A percentile compares a stretch with the other conserved stretches of the same genome.
Evolutionary conservation across 2,113 vertebrate species (phyloP).

Genomic region (Toxotes chatareus): DNA sequence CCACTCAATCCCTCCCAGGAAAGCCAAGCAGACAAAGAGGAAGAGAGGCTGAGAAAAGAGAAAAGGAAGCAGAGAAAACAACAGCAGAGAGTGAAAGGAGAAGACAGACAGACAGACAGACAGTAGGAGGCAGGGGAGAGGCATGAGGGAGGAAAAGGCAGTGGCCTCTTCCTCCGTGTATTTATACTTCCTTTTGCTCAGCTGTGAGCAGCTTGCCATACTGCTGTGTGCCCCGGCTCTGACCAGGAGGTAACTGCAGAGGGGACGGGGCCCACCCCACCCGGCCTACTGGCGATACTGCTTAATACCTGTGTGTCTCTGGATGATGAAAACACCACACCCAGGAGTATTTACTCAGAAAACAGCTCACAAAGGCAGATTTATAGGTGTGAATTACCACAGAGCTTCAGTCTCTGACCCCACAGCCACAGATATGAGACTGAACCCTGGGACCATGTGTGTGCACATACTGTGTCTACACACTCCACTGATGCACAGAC

Average conservation of each 20-base stretch:
- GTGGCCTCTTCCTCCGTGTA: constrained; percentile 28
- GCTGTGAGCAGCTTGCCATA: constrained; percentile 22
- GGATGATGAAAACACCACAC: constrained; percentile 49
- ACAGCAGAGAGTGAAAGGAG: constrained; percentile 20
- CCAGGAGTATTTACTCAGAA: constrained; percentile 71
- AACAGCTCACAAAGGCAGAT: constrained; percentile 71
- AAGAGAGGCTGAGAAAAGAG: constrained; percentile 44
- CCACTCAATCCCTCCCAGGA: constrained; percentile 56
- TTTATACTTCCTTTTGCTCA: constrained; percentile 50
- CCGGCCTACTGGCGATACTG: constrained; percentile 14
- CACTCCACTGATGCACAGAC: not conserved
- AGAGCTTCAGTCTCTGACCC: constrained; percentile 50
- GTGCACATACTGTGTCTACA: not conserved
- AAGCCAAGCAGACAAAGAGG: constrained; percentile 50
- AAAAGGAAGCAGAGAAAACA: constrained; percentile 27
- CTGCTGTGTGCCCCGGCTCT: constrained; percentile 38
- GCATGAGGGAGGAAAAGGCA: not conserved
- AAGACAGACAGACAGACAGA: constrained; percentile 28
- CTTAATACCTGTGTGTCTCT: constrained; percentile 25
- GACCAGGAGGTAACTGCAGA: constrained; percentile 64
- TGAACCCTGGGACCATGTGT: constrained; percentile 44
- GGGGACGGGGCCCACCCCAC: constrained; percentile 26
- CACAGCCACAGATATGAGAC: constrained; percentile 66
- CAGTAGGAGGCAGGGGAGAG: constrained; percentile 25
- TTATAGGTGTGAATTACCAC: constrained; percentile 65